A percentile compares a stretch with the other conserved stretches of the same genome.
Conservation (phyloP, 2,797 vertebrate species). For the Yasuhikotakia modesta region DNA sequence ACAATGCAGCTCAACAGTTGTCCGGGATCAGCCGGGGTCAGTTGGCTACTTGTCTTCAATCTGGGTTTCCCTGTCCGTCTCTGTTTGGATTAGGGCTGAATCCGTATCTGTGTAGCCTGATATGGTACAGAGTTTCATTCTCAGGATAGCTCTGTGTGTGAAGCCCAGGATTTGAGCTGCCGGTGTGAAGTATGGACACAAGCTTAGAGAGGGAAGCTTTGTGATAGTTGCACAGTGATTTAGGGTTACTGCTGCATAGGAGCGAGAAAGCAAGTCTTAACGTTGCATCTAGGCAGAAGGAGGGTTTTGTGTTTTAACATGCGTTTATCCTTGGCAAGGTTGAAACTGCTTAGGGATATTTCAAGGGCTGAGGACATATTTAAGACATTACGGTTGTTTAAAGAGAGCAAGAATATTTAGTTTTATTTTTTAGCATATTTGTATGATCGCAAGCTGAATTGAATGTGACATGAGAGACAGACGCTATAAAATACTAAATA, state of each 20-base stretch:
- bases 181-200: constrained; percentile 12
- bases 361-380: constrained; percentile 11
- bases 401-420: constrained; percentile 19
- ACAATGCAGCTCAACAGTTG: constrained; percentile 21
- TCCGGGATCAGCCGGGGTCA: constrained; percentile 35
- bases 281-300: constrained; percentile 7
- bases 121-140: constrained; percentile 31
- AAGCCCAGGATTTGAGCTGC: constrained; percentile 22
- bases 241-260: constrained; percentile 7
- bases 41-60: constrained; percentile 26
- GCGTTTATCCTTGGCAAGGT: constrained; percentile 14
- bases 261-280: constrained; percentile 8
- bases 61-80: constrained; percentile 37
- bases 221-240: constrained; percentile 22
- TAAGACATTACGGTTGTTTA: constrained; percentile 24
- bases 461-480: constrained; percentile 31
- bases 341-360: constrained; percentile 13
- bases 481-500: constrained; percentile 14
- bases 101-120: constrained; percentile 47
- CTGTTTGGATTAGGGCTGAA: constrained; percentile 49
- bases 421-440: constrained; percentile 14
- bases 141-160: constrained; percentile 8
- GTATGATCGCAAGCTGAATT: constrained; percentile 3
- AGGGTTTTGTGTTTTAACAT: constrained; percentile 25
- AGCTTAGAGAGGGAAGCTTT: constrained; percentile 1